Conservation (phyloP, 2,888 invertebrate species). For the Piscicola geometra region DNA sequence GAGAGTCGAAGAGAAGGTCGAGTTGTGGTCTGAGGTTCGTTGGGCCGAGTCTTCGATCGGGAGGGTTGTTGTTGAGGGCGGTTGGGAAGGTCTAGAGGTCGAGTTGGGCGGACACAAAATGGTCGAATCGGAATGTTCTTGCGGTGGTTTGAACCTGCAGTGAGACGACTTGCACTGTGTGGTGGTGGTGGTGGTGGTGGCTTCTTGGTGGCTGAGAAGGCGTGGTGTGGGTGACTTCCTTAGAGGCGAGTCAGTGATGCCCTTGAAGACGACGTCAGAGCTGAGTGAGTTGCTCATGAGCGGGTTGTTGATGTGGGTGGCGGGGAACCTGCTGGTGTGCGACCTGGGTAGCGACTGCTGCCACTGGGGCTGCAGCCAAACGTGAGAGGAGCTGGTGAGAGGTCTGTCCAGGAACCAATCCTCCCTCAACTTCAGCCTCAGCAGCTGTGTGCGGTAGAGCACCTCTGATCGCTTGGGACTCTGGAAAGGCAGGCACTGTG, state of each 20-base stretch:
- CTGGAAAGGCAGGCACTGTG: not conserved
- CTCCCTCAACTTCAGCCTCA: conserved; percentile 89
- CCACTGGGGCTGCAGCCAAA: not conserved
- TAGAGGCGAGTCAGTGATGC: too few relatives aligned
- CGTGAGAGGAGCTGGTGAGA: not conserved
- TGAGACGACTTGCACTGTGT: not conserved
- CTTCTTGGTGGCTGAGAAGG: not conserved
- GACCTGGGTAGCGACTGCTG: conserved; percentile 17
- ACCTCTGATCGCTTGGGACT: conserved; percentile 54
- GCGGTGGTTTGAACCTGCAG: not conserved
- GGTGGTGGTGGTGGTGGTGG: not conserved
- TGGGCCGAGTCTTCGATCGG: not conserved
- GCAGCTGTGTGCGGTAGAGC: conserved; percentile 72
- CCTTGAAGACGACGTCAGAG: not conserved
- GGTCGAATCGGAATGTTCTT: too few relatives aligned
- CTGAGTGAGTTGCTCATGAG: not conserved
- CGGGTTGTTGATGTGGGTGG: not conserved
- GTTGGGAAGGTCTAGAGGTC: not conserved
- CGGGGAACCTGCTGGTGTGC: not conserved
- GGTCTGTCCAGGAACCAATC: conserved; percentile 74
- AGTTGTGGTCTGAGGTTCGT: not conserved
- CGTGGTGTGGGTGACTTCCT: too few relatives aligned
- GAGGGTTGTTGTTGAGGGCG: not conserved
- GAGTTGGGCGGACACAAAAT: too few relatives aligned
- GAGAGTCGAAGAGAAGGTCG: not conserved